phyloP scores from a whole-genome alignment of 2,797 vertebrate species.

The Gobio occitaniae region DNA sequence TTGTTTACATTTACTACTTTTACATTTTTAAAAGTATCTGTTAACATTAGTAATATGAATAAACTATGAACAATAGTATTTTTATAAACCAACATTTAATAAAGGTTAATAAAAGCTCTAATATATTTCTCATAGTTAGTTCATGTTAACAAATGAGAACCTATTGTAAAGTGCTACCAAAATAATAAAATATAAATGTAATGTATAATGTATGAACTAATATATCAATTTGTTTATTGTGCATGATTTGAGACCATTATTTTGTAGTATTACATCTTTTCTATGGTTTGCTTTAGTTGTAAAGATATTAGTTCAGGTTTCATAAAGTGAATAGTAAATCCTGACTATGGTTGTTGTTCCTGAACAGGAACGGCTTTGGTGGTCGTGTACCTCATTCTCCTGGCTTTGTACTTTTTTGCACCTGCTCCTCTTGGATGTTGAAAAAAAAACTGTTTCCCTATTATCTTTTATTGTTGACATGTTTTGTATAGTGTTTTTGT shows the following conservation, averaged over 20 bases:
- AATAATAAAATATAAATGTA: background rate
- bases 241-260: background rate
- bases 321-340: background rate
- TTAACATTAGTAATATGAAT: background rate
- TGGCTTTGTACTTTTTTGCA: conserved; percentile 85
- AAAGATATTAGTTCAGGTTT: background rate
- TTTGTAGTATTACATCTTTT: background rate
- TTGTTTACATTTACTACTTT: background rate
- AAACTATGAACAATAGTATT: background rate
- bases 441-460: conserved; percentile 33
- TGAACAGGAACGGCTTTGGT: conserved; percentile 82
- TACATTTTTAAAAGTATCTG: background rate
- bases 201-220: background rate
- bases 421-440: conserved; percentile 84
- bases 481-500: conserved; percentile 50
- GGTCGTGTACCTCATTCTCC: conserved; percentile 87
- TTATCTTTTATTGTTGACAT: conserved; percentile 57
- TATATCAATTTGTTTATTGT: background rate
- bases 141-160: background rate
- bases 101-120: background rate
- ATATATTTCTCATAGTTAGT: background rate
- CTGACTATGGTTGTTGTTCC: background rate
- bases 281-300: background rate
- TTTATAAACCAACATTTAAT: background rate
- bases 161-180: background rate